Evolutionary conservation across 1,140 invertebrate genomes (phyloP), one percentile per base, ranked within the genome.

Genomic region (Teleogryllus occipitalis): DNA sequence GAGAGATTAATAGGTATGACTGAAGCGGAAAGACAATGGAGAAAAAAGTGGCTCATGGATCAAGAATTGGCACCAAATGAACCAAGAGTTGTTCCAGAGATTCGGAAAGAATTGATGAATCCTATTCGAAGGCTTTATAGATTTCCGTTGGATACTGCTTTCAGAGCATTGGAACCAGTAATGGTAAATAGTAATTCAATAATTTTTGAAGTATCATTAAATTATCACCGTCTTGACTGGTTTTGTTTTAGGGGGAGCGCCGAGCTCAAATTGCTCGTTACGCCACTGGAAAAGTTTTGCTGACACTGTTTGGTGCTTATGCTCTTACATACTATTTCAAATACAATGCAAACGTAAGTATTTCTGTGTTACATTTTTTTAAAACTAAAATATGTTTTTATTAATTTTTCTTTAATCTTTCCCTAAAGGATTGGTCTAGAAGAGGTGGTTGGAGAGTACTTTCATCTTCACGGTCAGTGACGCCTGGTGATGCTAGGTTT

Each of bases 1-100:
- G 93, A 96, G 87, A 89, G 95, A 84, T 87, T 94, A 39, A 83
- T 91, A 76, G 94, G 94, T 79, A 97, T 96, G 94, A 92, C 91
- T 8, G 87, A 92, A 84, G 92, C 90, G n/a, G 95, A 96, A 87
- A 89, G 95, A 82, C 90, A 90, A 75, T 96, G 92, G 90, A 89
- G 95, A 80, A 92, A 91, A 82, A 90, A 96, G 84, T 97, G 91
- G 91, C 82, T 96, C 1, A 91, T 95, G 84, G 95, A 96, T 87
- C 94, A 96, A 88, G 83, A 91, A 81, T 87, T 97, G 54, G 85
- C 90, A 76, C 88, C 89, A 18, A 90, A 92, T 78, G 95, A 96
- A 83, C 94, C 95, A 0, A 84, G 89, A 49, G 83, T 88, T 81
- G 89, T 92, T 0, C 90, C 91, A 14, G 88, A 91, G 83, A 90